Evolutionary conservation across 1,140 invertebrate species (phyloP).

Genomic region (Asobara japonica): DNA sequence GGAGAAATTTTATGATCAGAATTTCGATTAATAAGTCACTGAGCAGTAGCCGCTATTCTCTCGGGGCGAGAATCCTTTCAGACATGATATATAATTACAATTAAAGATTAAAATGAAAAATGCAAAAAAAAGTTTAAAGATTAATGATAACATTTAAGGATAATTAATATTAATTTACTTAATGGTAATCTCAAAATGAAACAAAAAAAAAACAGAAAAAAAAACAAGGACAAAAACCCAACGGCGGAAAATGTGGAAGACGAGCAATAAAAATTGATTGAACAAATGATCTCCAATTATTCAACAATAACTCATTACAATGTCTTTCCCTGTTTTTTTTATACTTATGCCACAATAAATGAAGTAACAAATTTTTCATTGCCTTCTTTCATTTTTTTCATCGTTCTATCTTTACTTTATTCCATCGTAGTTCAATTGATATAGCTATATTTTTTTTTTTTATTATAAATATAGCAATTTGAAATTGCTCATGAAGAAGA

Average conservation of each 20-base stretch:
- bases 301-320: not conserved
- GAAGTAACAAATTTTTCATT: not conserved
- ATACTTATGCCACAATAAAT: too few species aligned
- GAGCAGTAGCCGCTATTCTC: conserved; percentile 33
- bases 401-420: conserved; percentile 11
- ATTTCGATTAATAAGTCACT: conserved; percentile 42
- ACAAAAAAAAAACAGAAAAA: not conserved
- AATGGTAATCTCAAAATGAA: conserved; percentile 1
- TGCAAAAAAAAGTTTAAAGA: conserved; percentile 10
- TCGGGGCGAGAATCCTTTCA: conserved; percentile 21
- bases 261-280: not conserved
- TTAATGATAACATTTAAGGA: conserved; percentile 9
- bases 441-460: too few species aligned
- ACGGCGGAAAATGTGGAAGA: conserved; percentile 7
- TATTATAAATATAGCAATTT: too few species aligned
- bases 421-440: conserved; percentile 13
- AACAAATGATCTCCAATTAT: not conserved
- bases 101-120: conserved; percentile 20
- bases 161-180: conserved; percentile 15
- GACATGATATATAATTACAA: conserved; percentile 26
- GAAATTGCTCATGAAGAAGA: not conserved
- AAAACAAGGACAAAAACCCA: not conserved
- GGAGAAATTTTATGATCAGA: conserved; percentile 43
- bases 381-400: conserved; percentile 6
- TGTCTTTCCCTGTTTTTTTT: not conserved